phyloP scores from a whole-genome alignment of 2,888 invertebrate genomes.

The Acanthopleura granulata region DNA sequence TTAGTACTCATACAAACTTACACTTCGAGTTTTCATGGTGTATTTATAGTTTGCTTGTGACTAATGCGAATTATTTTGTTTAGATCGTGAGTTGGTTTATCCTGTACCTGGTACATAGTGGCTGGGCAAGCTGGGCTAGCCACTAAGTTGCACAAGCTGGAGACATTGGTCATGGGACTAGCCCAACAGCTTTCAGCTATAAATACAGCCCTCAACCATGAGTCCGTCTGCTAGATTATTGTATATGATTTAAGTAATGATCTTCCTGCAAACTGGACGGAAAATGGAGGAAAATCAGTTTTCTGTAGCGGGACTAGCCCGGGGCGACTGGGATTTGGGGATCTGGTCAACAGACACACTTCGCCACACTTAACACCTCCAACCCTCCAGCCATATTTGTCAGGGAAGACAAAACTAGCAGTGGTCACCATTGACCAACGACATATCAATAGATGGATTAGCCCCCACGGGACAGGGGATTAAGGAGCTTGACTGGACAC shows the following conservation, averaged over 20 bases:
- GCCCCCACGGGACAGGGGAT: not conserved
- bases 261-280: not conserved
- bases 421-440: not conserved
- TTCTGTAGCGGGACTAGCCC: not conserved
- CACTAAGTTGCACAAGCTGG: too few relatives aligned
- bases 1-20: too few relatives aligned
- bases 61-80: too few relatives aligned
- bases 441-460: slow-evolving; percentile 2
- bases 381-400: not conserved
- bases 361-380: not conserved
- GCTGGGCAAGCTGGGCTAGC: too few relatives aligned
- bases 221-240: slow-evolving; percentile 1
- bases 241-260: not conserved
- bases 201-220: too few relatives aligned
- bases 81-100: too few relatives aligned
- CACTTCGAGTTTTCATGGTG: too few relatives aligned
- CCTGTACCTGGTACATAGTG: too few relatives aligned
- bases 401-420: too few relatives aligned
- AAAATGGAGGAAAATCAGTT: slow-evolving; percentile 5
- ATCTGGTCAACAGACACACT: not conserved
- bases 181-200: too few relatives aligned
- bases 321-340: not conserved
- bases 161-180: too few relatives aligned
- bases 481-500: slow-evolving; percentile 6
- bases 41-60: too few relatives aligned